phyloP scores from a whole-genome alignment of 2,888 invertebrate species.

The Hirtodrosophila histrioides region DNA sequence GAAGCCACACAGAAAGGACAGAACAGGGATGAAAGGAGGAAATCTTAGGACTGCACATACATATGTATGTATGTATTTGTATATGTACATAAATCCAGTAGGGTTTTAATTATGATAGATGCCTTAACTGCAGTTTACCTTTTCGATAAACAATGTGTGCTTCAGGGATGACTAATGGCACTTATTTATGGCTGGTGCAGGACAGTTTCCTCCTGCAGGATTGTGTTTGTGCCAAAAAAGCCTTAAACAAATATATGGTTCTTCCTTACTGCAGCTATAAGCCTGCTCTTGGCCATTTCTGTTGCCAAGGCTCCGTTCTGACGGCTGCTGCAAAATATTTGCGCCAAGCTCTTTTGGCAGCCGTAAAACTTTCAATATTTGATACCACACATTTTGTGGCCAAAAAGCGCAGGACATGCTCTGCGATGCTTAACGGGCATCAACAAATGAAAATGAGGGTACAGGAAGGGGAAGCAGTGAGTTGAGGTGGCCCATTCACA shows the following conservation, averaged over 20 bases:
- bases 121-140: too few species aligned
- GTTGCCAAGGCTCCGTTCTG: constrained; percentile 53
- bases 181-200: background rate
- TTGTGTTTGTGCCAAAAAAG: too few species aligned
- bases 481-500: constrained; percentile 24
- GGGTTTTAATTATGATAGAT: background rate
- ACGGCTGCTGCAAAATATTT: constrained; percentile 31
- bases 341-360: constrained; percentile 38
- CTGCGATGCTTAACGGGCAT: constrained; percentile 48
- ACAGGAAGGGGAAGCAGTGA: background rate
- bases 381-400: constrained; percentile 62
- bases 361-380: constrained; percentile 70
- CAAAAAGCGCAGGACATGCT: constrained; percentile 65
- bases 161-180: too few species aligned
- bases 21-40: too few species aligned
- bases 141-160: too few species aligned
- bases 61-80: too few species aligned
- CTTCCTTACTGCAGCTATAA: too few species aligned
- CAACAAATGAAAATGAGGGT: constrained; percentile 60
- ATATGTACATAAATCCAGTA: background rate
- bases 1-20: too few species aligned
- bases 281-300: background rate
- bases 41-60: too few species aligned
- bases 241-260: too few species aligned
- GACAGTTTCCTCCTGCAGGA: too few species aligned